Evolutionary conservation across 2,888 invertebrate species (phyloP).

Genomic region (Entomobrya multifasciata): DNA sequence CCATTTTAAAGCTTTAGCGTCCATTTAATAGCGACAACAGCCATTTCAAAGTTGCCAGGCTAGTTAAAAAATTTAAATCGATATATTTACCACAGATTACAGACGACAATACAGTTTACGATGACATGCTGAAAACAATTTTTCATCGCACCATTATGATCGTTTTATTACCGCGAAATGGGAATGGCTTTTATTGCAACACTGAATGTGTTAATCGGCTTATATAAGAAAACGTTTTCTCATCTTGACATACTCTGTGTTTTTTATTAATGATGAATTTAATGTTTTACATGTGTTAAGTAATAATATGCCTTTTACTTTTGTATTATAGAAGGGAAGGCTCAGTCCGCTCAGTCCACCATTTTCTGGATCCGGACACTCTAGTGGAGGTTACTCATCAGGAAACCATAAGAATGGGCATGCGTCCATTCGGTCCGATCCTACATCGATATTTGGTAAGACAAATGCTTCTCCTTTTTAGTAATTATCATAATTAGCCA

Average conservation of each 20-base stretch:
- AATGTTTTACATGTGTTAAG: conserved; percentile 5
- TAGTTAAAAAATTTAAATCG: too few species aligned
- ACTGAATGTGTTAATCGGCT: conserved; percentile 2
- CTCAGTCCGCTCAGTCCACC: conserved; percentile 77
- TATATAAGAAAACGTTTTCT: neutral
- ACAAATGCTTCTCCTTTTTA: conserved; percentile 56
- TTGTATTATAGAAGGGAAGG: conserved; percentile 67
- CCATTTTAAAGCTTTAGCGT: too few species aligned
- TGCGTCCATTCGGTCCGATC: conserved; percentile 76
- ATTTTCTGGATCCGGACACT: conserved; percentile 77
- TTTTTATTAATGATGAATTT: conserved; percentile 10
- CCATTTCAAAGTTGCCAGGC: too few species aligned
- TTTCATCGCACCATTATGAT: neutral
- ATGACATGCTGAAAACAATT: neutral
- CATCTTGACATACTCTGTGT: neutral
- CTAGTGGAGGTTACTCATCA: conserved; percentile 75
- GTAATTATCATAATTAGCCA: conserved; percentile 78
- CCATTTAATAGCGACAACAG: too few species aligned
- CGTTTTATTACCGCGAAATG: neutral
- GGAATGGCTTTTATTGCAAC: conserved; percentile 14
- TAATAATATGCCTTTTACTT: conserved; percentile 37
- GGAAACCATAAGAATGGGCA: conserved; percentile 78
- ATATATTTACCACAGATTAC: too few species aligned
- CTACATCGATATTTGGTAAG: conserved; percentile 79
- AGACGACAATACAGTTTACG: too few species aligned